These are phyloP conservation scores for Eulemur mongoz DNA, from an alignment of 2,797 vertebrate species.

Conservation along the genomic window DNA sequence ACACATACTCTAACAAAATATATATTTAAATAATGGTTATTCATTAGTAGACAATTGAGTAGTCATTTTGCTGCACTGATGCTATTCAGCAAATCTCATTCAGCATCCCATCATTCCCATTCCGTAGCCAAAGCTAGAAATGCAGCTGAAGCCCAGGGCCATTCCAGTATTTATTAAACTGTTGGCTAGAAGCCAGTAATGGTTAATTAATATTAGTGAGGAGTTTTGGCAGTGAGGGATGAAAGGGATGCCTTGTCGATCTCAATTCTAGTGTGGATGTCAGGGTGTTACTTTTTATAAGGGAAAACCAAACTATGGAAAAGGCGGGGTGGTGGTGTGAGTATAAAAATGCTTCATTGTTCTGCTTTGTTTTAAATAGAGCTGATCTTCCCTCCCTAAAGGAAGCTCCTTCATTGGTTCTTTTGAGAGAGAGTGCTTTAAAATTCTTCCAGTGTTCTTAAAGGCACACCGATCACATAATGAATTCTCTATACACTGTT, in stretches of 20 bases:
- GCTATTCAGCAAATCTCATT: conserved; percentile 52
- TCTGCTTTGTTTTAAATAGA: conserved; percentile 60
- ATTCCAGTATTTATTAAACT: conserved; percentile 68
- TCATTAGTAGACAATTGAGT: conserved; percentile 50
- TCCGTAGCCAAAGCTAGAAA: conserved; percentile 28
- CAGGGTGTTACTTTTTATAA: conserved; percentile 40
- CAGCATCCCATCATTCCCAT: background rate
- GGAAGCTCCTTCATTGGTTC: conserved; percentile 25
- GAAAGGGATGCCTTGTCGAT: conserved; percentile 62
- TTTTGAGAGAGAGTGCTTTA: conserved; percentile 38
- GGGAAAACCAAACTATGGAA: conserved; percentile 42
- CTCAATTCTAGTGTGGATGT: conserved; percentile 47
- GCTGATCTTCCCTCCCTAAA: conserved; percentile 25
- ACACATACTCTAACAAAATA: background rate
- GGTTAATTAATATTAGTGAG: conserved; percentile 71
- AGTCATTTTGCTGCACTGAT: background rate
- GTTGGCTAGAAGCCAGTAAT: conserved; percentile 62
- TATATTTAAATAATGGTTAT: background rate
- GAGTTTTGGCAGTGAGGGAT: conserved; percentile 45
- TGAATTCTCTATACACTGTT: background rate
- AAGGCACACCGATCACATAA: conserved; percentile 14
- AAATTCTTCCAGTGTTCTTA: conserved; percentile 7
- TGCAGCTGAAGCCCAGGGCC: conserved; percentile 53
- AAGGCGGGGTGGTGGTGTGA: conserved; percentile 32
- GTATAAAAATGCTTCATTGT: conserved; percentile 53